phyloP scores from a whole-genome alignment of 1,140 invertebrate species.

The Drosophila nigromelanica region DNA sequence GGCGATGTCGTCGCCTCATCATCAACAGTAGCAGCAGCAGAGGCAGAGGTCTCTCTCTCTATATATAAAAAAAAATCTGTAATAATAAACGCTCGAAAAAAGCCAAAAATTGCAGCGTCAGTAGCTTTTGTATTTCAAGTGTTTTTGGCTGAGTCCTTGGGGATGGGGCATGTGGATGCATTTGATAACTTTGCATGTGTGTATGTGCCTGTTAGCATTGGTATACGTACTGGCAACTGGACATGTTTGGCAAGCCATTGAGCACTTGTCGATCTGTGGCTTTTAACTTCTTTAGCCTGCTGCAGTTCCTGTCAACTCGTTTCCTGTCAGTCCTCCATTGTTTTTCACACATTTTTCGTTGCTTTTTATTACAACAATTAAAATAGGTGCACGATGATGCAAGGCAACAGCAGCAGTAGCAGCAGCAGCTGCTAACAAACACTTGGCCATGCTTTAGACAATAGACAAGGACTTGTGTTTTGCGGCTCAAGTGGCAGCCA shows the following conservation, averaged over 20 bases:
- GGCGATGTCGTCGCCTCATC: slow-evolving; percentile 57
- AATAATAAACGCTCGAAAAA: slow-evolving; percentile 82
- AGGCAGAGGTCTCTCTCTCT: background rate
- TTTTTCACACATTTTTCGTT: slow-evolving; percentile 62
- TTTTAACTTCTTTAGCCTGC: slow-evolving; percentile 18
- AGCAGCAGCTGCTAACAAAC: slow-evolving; percentile 73
- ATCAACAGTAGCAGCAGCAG: slow-evolving; percentile 45
- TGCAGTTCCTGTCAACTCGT: slow-evolving; percentile 24
- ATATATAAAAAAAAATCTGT: slow-evolving; percentile 60
- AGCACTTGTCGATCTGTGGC: slow-evolving; percentile 35
- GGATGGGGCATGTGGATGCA: slow-evolving; percentile 19
- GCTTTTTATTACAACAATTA: slow-evolving; percentile 74
- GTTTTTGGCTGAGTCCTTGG: slow-evolving; percentile 48
- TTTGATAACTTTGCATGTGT: slow-evolving; percentile 11
- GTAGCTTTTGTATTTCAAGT: slow-evolving; percentile 78
- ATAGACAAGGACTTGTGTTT: slow-evolving; percentile 78
- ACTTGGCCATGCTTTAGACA: slow-evolving; percentile 81
- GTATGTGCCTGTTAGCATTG: background rate
- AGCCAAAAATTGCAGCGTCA: slow-evolving; percentile 82
- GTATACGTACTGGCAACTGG: slow-evolving; percentile 20
- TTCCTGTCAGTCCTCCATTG: slow-evolving; percentile 31
- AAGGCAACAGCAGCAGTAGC: slow-evolving; percentile 23
- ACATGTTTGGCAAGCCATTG: slow-evolving; percentile 33
- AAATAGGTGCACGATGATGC: slow-evolving; percentile 77
- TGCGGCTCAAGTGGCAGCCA: slow-evolving; percentile 78